phyloP scores from a whole-genome alignment of 2,113 vertebrate genomes.

The Campylorhamphus procurvoides region DNA sequence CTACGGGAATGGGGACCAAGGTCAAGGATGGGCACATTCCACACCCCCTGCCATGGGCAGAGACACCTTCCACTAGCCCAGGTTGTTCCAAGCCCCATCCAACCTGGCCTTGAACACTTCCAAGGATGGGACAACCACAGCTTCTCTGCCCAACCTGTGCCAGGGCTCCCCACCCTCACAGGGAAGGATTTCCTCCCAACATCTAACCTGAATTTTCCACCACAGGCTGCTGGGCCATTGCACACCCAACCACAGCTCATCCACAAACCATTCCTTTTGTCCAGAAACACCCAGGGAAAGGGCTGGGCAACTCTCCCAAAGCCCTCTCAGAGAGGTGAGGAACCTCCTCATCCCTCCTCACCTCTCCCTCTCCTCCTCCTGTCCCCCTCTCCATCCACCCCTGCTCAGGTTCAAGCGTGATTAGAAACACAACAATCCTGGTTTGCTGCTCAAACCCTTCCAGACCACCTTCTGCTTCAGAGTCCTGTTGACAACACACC shows the following conservation, averaged over 20 bases:
- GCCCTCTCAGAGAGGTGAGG: background rate
- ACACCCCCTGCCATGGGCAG: background rate
- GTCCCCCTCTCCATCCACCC: background rate
- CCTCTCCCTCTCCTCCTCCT: background rate
- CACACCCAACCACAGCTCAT: background rate
- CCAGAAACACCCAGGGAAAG: background rate
- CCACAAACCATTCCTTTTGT: background rate
- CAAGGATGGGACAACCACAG: background rate
- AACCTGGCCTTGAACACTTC: background rate
- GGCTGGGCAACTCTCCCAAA: background rate
- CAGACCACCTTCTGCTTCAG: background rate
- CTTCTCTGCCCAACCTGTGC: background rate
- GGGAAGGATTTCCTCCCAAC: background rate
- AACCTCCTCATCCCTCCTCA: background rate
- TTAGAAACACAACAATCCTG: accelerated
- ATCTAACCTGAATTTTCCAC: background rate
- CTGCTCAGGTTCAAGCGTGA: accelerated
- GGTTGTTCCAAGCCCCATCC: background rate
- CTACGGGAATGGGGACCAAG: accelerated
- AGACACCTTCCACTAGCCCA: background rate
- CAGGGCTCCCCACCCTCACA: background rate
- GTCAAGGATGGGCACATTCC: background rate
- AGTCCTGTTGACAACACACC: background rate
- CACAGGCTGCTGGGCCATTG: background rate
- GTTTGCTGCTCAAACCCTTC: background rate